Base-by-base conservation (phyloP, 2,888 invertebrate genomes). In the Drosophila limbata region DNA sequence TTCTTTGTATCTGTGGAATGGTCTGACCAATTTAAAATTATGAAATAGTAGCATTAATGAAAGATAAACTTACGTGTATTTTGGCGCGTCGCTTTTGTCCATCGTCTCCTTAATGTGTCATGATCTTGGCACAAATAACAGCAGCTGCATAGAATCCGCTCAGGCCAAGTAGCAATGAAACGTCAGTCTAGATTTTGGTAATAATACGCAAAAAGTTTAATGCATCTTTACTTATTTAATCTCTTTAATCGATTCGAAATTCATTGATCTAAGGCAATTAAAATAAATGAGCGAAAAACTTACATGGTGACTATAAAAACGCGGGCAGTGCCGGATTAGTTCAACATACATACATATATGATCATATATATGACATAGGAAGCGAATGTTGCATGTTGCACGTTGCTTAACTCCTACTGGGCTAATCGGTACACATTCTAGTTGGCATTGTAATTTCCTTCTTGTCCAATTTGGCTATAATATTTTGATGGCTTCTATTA, bases 41-140 rank as follows among this genome's bases (percentile, higher is more conserved):
- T 85, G 81, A 85, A 85, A 85, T 81, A 85, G 69, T 76, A 71
- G 75, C 72, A 50, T 74, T 87, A 79, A 83, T 83, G 77, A 83
- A 74, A 79, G 77, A 83, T 87, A 75, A 79, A 73, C 68, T 75
- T 71, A 51, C 63, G 59, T 75, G 55, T 65, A 69, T 70, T 83
- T 87, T 81, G 68, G 73, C 52, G 66, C 47, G 42, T 51, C 56
- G 47, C 35, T 39, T 55, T 62, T 50, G 52, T 39, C 15, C 17
- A 47, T 21, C 44, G 42, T 8, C 40, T 33, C 39, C 40, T 65
- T 40, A 42, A 66, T 42, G 63, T 56, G 52, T 45, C 35, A 35
- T 37, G 13, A 40, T 40, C 17, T 39, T 31, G 37, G 33, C 21
- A n/a, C 42, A 33, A 33, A n/a, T 37, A 35, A 15, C 25, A 53